Evolutionary conservation across 2,888 invertebrate genomes (phyloP).

Genomic region (Leptothorax acervorum): DNA sequence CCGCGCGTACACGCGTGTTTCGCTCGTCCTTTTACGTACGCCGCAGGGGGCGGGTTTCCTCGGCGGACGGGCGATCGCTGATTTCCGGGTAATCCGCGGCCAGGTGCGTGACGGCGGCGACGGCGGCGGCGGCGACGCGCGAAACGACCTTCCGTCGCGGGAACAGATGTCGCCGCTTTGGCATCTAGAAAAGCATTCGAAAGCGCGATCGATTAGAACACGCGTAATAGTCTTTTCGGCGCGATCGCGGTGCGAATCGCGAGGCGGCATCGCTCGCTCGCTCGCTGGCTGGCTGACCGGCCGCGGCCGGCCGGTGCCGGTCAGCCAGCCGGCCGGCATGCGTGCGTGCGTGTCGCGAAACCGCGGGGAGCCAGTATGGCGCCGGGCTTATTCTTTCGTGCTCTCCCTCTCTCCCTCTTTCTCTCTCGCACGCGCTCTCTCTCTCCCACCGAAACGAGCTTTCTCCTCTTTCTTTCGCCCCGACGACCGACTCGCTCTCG

Average conservation of each 20-base stretch:
- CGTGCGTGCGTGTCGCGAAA: constrained; percentile 62
- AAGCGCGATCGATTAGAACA: constrained; percentile 64
- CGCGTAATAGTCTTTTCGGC: constrained; percentile 19
- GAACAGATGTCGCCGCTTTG: constrained; percentile 29
- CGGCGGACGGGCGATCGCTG: constrained; percentile 10
- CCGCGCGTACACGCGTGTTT: background rate
- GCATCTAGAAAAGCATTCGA: constrained; percentile 63
- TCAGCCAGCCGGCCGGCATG: constrained; percentile 5
- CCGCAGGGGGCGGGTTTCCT: background rate
- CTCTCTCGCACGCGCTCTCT: background rate
- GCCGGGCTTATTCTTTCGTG: constrained; percentile 63
- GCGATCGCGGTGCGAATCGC: constrained; percentile 46
- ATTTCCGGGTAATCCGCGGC: constrained; percentile 20
- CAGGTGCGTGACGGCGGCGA: constrained; percentile 10
- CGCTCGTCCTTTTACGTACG: constrained; percentile 2
- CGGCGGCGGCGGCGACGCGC: too few relatives aligned
- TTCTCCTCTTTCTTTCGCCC: constrained; percentile 36
- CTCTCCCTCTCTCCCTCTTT: constrained; percentile 39
- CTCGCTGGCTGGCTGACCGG: background rate
- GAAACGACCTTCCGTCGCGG: constrained; percentile 12
- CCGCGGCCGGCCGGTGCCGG: background rate
- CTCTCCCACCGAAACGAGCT: constrained; percentile 29
- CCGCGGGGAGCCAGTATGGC: constrained; percentile 71
- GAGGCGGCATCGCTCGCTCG: constrained; percentile 28
- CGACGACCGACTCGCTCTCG: constrained; percentile 9